Evolutionary conservation across 2,113 vertebrate genomes (phyloP).

Genomic region (Oxygymnocypris stewartii): DNA sequence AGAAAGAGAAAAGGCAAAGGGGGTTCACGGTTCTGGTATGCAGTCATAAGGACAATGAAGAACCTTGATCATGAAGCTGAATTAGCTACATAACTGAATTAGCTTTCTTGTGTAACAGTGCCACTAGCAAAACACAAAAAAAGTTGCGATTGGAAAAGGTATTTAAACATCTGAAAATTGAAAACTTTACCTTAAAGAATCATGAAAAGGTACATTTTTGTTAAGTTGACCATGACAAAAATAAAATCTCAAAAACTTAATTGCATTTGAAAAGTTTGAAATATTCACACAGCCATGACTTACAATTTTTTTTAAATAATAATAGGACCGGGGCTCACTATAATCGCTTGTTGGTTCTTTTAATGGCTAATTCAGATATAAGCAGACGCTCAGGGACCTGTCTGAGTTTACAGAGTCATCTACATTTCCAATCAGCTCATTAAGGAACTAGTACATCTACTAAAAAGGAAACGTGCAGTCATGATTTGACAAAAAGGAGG

Average conservation of each 20-base stretch:
- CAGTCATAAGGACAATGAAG: neutral
- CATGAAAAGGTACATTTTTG: neutral
- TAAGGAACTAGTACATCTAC: constrained; percentile 39
- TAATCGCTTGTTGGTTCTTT: neutral
- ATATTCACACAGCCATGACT: neutral
- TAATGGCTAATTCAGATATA: neutral
- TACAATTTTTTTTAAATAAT: neutral
- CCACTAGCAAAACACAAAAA: neutral
- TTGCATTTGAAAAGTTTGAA: neutral
- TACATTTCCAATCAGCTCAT: constrained; percentile 24
- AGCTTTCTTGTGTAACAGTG: neutral
- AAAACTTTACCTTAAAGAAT: neutral
- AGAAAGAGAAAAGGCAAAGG: constrained; percentile 11
- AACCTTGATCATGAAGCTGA: neutral
- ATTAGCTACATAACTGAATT: neutral
- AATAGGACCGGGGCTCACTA: neutral
- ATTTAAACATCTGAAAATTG: neutral
- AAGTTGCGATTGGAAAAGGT: neutral
- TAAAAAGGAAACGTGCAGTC: constrained; percentile 40
- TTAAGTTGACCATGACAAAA: neutral
- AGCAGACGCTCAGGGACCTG: neutral
- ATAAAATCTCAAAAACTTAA: too few species aligned
- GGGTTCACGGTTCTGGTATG: neutral
- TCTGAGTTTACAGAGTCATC: neutral
- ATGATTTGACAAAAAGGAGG: constrained; percentile 50